A percentile compares a stretch with the other conserved stretches of the same genome.
Evolutionary conservation across 2,888 invertebrate genomes (phyloP).

Genomic region (Eupithecia subfuscata): DNA sequence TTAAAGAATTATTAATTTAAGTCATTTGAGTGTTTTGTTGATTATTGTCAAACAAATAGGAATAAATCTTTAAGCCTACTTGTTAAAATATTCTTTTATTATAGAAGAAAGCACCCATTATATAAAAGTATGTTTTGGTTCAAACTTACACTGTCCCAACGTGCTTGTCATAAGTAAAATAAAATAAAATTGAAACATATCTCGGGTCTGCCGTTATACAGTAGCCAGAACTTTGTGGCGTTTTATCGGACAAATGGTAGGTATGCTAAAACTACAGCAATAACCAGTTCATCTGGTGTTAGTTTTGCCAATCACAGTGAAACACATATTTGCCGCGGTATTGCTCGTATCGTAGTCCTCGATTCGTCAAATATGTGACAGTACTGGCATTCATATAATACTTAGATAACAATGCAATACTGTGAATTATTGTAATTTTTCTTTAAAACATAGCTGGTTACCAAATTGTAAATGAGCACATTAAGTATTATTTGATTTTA

Average conservation of each 20-base stretch:
- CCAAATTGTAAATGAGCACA: conserved; percentile 45
- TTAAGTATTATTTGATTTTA: conserved; percentile 28
- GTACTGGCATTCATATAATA: conserved; percentile 42
- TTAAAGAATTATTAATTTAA: conserved; percentile 25
- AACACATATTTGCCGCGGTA: conserved; percentile 64
- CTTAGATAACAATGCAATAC: conserved; percentile 24
- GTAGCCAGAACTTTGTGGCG: conserved; percentile 81
- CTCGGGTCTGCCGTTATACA: conserved; percentile 80
- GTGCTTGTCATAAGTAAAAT: conserved; percentile 45
- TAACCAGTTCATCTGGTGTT: conserved; percentile 83
- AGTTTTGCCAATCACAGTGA: conserved; percentile 79
- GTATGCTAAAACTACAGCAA: conserved; percentile 73
- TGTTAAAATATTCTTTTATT: conserved; percentile 18
- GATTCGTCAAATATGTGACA: conserved; percentile 62
- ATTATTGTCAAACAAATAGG: not conserved
- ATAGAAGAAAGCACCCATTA: conserved; percentile 21
- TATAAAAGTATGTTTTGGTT: conserved; percentile 29
- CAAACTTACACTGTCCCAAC: conserved; percentile 48
- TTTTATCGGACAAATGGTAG: conserved; percentile 83
- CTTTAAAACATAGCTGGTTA: conserved; percentile 39
- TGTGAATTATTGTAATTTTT: conserved; percentile 30
- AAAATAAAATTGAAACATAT: conserved; percentile 50
- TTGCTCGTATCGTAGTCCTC: conserved; percentile 71
- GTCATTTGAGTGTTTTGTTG: not conserved
- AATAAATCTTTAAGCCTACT: conserved; percentile 37